Base-by-base conservation (phyloP, 2,797 vertebrate genomes). In the Micromesistius poutassou region DNA sequence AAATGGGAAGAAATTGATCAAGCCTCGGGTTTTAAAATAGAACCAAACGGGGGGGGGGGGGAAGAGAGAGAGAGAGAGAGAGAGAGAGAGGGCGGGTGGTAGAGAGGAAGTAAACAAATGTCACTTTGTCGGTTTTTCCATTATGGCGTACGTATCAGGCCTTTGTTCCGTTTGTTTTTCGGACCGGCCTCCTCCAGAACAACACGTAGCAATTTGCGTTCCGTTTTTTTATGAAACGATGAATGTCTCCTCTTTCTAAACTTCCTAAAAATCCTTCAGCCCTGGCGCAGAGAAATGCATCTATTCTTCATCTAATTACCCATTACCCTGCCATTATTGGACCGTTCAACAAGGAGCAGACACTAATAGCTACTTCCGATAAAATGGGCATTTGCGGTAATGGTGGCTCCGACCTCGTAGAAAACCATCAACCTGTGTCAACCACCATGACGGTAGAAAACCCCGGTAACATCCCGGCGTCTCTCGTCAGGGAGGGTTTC, bases 1-100 rank as follows among this genome's bases (percentile, higher is more conserved):
- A 62, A 62, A 62, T 62, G n/a, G 55, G 55, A 62, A 62, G 55
- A 62, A 62, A 62, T 62, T n/a, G 55, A 62, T 62, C 55, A 62
- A 62, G 55, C n/a, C 55, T 10, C 55, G 7, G 55, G 22, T n/a
- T 62, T 10, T 62, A 62, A 62, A 62, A 71, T 30, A 71, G 30
- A 71, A 71, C 12, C 30, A 31, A 30, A 71, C 0, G 68, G 68
- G n/a, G 1, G 68, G 68, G 30, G 13, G 68, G 30, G 13, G 68
- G 30, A 30, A 33, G 30, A 13, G 16, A 71, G 70, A 6, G 70
- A 71, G 14, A 12, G 30, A 30, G 68, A 28, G 25, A 19, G 16
- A n/a, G 22, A 25, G 66, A 12, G 22, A n/a, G 1, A n/a, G 19
- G 66, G 66, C 8, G n/a, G 12, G 6, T 3, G 19, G n/a, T 10